These are phyloP conservation scores for Palloptera scutellata DNA, from an alignment of 2,888 invertebrate genomes.

Conservation along the genomic window DNA sequence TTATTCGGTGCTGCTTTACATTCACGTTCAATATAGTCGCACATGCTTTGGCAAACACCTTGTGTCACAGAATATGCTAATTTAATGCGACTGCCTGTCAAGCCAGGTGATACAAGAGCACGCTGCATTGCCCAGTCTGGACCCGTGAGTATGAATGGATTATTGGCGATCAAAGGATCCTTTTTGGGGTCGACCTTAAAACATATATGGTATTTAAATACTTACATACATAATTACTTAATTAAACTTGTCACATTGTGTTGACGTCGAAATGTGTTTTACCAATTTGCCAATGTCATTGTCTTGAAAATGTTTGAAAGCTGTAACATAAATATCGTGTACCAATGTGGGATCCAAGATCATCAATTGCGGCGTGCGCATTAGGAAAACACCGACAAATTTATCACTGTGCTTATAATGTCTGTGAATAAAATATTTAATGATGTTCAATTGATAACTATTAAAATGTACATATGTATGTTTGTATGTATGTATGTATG, in stretches of 20 bases:
- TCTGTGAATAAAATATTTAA: conserved; percentile 48
- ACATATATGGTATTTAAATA: too few species aligned
- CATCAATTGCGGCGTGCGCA: conserved; percentile 60
- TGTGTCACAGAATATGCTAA: conserved; percentile 65
- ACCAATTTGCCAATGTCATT: conserved; percentile 52
- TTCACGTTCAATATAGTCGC: conserved; percentile 58
- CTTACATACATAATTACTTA: not conserved
- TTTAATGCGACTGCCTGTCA: conserved; percentile 66
- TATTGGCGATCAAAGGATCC: conserved; percentile 65
- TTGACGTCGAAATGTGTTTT: not conserved
- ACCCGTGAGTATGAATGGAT: conserved; percentile 66
- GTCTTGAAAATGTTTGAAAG: conserved; percentile 62
- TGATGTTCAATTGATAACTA: too few species aligned
- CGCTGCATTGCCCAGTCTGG: conserved; percentile 66
- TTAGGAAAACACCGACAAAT: conserved; percentile 63
- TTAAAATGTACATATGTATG: not conserved
- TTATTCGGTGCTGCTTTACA: conserved; percentile 41
- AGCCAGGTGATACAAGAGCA: conserved; percentile 65
- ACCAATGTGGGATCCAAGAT: conserved; percentile 61
- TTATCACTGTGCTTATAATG: conserved; percentile 51
- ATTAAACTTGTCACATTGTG: not conserved
- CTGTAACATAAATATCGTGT: conserved; percentile 63
- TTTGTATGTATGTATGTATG: too few species aligned
- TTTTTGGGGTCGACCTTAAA: conserved; percentile 55
- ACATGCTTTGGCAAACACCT: conserved; percentile 62